phyloP scores from a whole-genome alignment of 2,113 vertebrate genomes.

The Hassar affinis region DNA sequence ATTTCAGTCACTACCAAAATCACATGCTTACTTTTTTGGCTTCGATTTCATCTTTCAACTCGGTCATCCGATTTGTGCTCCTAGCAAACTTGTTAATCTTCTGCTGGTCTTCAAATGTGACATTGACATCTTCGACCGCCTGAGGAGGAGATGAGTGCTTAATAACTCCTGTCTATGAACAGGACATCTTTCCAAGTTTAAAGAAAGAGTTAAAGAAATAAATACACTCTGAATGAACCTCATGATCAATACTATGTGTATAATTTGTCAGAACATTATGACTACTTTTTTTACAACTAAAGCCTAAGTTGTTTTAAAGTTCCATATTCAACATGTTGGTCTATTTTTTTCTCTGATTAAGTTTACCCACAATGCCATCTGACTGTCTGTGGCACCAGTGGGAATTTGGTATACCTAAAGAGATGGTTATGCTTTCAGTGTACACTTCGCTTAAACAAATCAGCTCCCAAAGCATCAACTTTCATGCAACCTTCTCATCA shows the following conservation, averaged over 20 bases:
- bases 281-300: no score
- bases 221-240: background rate
- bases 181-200: background rate
- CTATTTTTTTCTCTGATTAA: no score
- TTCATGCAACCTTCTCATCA: background rate
- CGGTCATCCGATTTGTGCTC: constrained; percentile 90
- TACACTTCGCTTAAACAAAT: background rate
- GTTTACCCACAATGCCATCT: background rate
- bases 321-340: no score
- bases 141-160: constrained; percentile 50
- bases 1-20: background rate
- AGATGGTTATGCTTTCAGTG: background rate
- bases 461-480: background rate
- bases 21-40: constrained; percentile 81
- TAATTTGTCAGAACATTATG: background rate
- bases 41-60: constrained; percentile 95
- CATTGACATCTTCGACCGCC: constrained; percentile 95
- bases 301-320: no score
- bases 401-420: background rate
- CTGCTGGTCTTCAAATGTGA: constrained; percentile 96
- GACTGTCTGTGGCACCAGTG: background rate
- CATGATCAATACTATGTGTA: background rate
- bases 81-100: constrained; percentile 98
- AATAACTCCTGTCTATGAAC: background rate
- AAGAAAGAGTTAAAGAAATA: background rate